Conservation (phyloP, 2,888 invertebrate genomes). For the Vandiemenella viatica region DNA sequence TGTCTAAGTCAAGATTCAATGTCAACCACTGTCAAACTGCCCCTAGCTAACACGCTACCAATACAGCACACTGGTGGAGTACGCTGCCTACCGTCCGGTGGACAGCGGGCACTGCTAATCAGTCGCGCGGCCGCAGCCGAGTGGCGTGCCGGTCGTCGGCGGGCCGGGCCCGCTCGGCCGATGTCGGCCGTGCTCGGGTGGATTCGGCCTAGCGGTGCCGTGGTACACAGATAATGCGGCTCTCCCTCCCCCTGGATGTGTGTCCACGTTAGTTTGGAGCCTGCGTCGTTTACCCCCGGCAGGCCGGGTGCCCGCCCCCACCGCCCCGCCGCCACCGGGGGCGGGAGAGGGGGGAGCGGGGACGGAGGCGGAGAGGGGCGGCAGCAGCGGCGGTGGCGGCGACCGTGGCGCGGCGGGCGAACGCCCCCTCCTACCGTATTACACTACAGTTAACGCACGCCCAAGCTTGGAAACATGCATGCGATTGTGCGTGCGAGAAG, state of each 20-base stretch:
- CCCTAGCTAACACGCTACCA: no score
- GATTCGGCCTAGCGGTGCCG: neutral
- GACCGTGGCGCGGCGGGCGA: no score
- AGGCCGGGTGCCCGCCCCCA: slow-evolving; percentile 16
- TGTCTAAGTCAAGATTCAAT: no score
- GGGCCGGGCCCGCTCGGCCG: neutral
- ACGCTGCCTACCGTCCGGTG: no score
- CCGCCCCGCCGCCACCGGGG: slow-evolving; percentile 14
- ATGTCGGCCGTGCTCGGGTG: neutral
- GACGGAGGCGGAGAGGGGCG: slow-evolving; percentile 5
- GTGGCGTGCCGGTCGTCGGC: neutral
- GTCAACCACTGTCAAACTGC: no score
- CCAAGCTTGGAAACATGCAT: slow-evolving; percentile 6
- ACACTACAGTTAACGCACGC: slow-evolving; percentile 12
- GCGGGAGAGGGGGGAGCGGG: slow-evolving; percentile 12
- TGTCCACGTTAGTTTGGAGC: slow-evolving; percentile 17
- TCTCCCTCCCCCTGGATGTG: slow-evolving; percentile 7
- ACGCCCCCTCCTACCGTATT: no score
- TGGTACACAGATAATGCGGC: neutral
- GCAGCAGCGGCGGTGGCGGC: neutral
- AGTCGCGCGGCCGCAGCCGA: no score
- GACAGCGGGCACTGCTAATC: no score
- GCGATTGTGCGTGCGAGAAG: slow-evolving; percentile 12
- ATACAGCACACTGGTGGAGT: no score
- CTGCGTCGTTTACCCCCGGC: slow-evolving; percentile 13